Percentiles rank a stretch among this genome's conserved stretches.
These are phyloP conservation scores for Centrocercus urophasianus DNA, from an alignment of 2,113 vertebrate genomes.

Conservation along the genomic window DNA sequence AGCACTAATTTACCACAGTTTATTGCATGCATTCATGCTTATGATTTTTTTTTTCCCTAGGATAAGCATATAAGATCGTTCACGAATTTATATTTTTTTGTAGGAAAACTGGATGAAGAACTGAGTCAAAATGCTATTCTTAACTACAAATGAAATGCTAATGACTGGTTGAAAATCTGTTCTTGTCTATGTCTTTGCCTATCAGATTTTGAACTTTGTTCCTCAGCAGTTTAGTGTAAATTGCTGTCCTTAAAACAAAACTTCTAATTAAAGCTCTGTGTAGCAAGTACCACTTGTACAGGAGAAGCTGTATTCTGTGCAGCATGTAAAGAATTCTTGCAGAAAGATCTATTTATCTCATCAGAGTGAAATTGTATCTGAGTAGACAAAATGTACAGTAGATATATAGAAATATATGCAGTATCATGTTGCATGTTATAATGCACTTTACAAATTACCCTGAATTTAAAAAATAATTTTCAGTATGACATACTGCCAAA, in stretches of 20 bases:
- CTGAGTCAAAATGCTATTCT: conserved; percentile 24
- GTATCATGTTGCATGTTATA: conserved; percentile 41
- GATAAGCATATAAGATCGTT: not conserved
- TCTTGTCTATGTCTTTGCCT: not conserved
- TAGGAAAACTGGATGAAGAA: conserved; percentile 28
- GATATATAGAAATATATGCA: not conserved
- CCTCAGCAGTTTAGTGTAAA: not conserved
- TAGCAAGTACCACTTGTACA: not conserved
- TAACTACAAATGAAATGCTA: not conserved
- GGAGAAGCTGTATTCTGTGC: not conserved
- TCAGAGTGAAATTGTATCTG: conserved; percentile 31
- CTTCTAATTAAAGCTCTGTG: not conserved
- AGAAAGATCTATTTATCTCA: conserved; percentile 42
- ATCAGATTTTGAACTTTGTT: not conserved
- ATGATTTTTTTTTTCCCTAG: not conserved
- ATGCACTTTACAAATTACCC: conserved; percentile 49
- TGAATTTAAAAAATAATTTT: conserved; percentile 62
- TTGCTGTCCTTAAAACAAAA: not conserved
- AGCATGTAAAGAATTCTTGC: not conserved
- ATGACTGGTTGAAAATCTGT: not conserved
- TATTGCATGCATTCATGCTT: not conserved
- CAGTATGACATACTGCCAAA: conserved; percentile 40
- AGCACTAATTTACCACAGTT: conserved; percentile 14
- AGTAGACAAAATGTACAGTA: not conserved
- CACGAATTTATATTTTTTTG: conserved; percentile 19